Conservation (phyloP, 2,888 invertebrate species). For the Lasioglossum lativentre region DNA sequence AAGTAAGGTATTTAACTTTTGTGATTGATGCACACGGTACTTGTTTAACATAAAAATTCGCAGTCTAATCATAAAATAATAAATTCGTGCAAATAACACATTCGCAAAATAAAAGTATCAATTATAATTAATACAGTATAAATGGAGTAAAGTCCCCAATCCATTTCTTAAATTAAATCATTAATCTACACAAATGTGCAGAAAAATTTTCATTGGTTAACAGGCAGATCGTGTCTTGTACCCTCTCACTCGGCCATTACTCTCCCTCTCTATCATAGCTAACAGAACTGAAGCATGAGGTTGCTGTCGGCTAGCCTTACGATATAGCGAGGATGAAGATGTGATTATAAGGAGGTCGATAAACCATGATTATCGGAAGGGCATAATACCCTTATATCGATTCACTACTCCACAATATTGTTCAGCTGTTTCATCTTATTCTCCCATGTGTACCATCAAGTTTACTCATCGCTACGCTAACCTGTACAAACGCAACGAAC, state of each 20-base stretch:
- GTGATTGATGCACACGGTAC: not conserved
- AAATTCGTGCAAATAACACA: not conserved
- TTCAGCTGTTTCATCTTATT: not conserved
- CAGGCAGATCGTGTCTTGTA: not conserved
- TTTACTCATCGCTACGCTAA: not conserved
- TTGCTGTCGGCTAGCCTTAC: not conserved
- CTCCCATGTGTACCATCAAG: not conserved
- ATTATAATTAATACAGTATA: not conserved
- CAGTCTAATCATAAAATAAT: not conserved
- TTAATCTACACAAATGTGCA: not conserved
- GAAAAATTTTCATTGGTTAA: not conserved
- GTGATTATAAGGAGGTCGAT: slow-evolving; percentile 5
- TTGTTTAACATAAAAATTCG: not conserved
- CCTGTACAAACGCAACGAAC: not conserved
- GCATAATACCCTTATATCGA: slow-evolving; percentile 2
- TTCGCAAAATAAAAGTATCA: not conserved
- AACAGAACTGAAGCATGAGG: not conserved
- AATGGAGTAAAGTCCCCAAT: not conserved
- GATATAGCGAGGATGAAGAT: slow-evolving; percentile 1
- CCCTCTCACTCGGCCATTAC: not conserved
- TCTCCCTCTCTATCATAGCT: not conserved
- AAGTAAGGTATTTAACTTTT: no score
- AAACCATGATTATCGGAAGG: slow-evolving; percentile 9
- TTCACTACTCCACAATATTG: not conserved
- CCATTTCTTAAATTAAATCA: not conserved